Conservation (phyloP, 2,113 vertebrate species). For the Morone saxatilis region DNA sequence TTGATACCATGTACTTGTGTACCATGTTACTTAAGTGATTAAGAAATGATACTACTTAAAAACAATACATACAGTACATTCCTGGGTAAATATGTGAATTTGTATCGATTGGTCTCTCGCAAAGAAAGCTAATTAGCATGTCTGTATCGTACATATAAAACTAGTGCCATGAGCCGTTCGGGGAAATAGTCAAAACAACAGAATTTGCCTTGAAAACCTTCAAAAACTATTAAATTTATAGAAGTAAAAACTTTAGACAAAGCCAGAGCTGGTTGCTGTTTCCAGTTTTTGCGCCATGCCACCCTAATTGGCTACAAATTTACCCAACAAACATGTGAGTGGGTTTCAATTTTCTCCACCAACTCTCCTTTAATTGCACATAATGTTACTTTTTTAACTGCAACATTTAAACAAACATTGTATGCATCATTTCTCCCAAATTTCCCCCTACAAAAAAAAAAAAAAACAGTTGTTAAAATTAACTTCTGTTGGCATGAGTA, state of each 20-base stretch:
- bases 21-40: too few relatives aligned
- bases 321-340: not conserved
- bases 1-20: too few relatives aligned
- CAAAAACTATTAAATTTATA: too few relatives aligned
- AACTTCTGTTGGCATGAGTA: not conserved
- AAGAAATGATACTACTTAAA: too few relatives aligned
- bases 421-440: not conserved
- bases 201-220: too few relatives aligned
- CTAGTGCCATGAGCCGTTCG: too few relatives aligned
- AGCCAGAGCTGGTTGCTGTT: not conserved
- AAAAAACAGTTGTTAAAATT: not conserved
- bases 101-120: too few relatives aligned
- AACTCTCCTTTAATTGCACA: not conserved
- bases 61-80: too few relatives aligned
- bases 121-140: too few relatives aligned
- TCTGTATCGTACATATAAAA: too few relatives aligned
- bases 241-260: not conserved
- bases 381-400: not conserved
- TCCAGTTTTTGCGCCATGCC: not conserved
- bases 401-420: not conserved
- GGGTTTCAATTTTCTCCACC: not conserved
- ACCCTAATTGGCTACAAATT: not conserved
- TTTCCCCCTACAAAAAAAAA: not conserved
- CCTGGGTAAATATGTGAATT: too few relatives aligned
- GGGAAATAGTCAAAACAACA: too few relatives aligned